These are phyloP conservation scores for Pogonomyrmex barbatus DNA, from an alignment of 1,140 invertebrate species.

Conservation along the genomic window DNA sequence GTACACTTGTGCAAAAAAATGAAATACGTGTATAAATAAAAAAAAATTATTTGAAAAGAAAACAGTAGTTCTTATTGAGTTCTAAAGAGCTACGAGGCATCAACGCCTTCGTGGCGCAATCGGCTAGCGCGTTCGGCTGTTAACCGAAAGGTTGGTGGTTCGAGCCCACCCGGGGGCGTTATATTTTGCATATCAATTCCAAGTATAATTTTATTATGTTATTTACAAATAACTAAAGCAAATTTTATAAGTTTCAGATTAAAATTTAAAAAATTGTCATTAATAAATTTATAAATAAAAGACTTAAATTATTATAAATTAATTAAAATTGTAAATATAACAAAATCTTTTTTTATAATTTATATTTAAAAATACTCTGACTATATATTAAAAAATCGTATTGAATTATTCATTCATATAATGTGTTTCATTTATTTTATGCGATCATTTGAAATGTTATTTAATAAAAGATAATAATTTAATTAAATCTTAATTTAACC, in stretches of 20 bases:
- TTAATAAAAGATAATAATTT: constrained; percentile 21
- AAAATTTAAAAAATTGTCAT: background rate
- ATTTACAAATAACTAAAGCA: background rate
- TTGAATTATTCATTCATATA: background rate
- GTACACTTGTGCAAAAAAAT: background rate
- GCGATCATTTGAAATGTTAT: background rate
- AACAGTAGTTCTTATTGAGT: background rate
- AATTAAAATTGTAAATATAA: background rate
- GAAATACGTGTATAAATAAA: background rate
- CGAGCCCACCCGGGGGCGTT: constrained; percentile 91
- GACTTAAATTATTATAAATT: background rate
- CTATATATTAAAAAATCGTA: background rate
- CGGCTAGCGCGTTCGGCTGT: constrained; percentile 95
- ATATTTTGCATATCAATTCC: constrained; percentile 68
- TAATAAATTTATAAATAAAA: background rate
- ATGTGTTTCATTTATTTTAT: background rate
- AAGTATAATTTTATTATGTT: too few species aligned
- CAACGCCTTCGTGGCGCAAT: constrained; percentile 92
- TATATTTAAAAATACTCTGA: background rate
- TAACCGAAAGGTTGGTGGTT: constrained; percentile 96
- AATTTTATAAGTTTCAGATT: background rate
- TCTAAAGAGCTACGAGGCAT: background rate
- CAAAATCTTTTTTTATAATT: background rate
- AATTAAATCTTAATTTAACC: background rate
- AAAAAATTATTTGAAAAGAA: background rate